Percentiles rank a stretch among this genome's conserved stretches.
Evolutionary conservation across 2,888 invertebrate species (phyloP).

Genomic region (Phyllotreta striolata): DNA sequence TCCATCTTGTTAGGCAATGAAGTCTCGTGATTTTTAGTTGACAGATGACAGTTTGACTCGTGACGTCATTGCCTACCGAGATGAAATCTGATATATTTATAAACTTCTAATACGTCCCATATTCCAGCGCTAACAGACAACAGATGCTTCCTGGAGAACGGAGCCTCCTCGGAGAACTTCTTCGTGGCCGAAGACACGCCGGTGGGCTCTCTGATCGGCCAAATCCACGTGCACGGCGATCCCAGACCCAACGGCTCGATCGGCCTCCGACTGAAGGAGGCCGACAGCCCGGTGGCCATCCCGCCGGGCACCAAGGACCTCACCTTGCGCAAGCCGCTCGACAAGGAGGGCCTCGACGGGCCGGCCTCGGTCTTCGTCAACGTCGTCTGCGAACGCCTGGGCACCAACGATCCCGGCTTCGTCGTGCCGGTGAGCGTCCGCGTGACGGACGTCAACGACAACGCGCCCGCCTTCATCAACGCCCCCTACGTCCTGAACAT

Average conservation of each 20-base stretch:
- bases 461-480: constrained; percentile 83
- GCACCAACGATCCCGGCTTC: constrained; percentile 70
- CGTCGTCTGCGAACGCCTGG: constrained; percentile 81
- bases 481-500: constrained; percentile 84
- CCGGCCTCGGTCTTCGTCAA: constrained; percentile 87
- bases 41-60: too few species aligned
- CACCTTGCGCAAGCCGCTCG: constrained; percentile 77
- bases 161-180: constrained; percentile 90
- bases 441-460: constrained; percentile 92
- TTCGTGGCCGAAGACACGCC: constrained; percentile 87
- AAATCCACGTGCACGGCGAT: constrained; percentile 83
- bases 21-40: too few species aligned
- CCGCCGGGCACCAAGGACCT: constrained; percentile 81
- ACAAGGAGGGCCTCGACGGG: constrained; percentile 84
- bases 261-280: constrained; percentile 78
- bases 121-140: constrained; percentile 78
- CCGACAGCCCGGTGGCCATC: constrained; percentile 81
- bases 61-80: background rate
- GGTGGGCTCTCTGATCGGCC: constrained; percentile 81
- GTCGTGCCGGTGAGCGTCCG: constrained; percentile 83
- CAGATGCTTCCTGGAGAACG: constrained; percentile 88
- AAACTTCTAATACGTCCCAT: too few species aligned
- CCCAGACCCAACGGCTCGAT: constrained; percentile 80
- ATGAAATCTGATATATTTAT: constrained; percentile 3
- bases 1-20: too few species aligned